Evolutionary conservation across 1,140 invertebrate genomes (phyloP).

Genomic region (Drosophila pseudoobscura): DNA sequence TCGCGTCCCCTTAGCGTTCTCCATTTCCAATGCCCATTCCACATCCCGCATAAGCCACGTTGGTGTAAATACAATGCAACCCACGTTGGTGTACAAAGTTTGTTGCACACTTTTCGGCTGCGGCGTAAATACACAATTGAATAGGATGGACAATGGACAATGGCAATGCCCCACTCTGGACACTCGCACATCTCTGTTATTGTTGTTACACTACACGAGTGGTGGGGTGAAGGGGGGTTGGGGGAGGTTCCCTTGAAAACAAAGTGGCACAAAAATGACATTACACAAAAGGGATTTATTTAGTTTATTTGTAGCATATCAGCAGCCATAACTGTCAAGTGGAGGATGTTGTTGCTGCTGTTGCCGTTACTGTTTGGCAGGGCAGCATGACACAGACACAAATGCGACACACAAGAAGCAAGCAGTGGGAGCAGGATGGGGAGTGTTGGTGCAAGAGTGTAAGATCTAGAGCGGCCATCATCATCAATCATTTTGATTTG

Average conservation of each 20-base stretch:
- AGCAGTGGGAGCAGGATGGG: not conserved
- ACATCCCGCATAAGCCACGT: not conserved
- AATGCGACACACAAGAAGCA: slow-evolving; percentile 9
- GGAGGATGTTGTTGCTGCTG: slow-evolving; percentile 49
- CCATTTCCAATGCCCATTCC: too few species aligned
- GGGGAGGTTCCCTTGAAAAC: slow-evolving; percentile 14
- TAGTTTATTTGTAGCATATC: slow-evolving; percentile 80
- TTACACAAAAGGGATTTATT: slow-evolving; percentile 76
- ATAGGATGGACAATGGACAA: slow-evolving; percentile 32
- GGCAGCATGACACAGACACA: slow-evolving; percentile 34
- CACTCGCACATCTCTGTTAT: not conserved
- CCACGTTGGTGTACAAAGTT: not conserved
- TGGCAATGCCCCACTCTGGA: slow-evolving; percentile 1
- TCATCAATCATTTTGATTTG: slow-evolving; percentile 81
- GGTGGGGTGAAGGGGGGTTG: not conserved
- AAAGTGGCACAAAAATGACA: slow-evolving; percentile 67
- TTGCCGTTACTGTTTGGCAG: not conserved
- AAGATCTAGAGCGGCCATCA: slow-evolving; percentile 69
- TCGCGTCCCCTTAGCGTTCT: too few species aligned
- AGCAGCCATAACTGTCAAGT: slow-evolving; percentile 79
- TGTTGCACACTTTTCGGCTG: slow-evolving; percentile 39
- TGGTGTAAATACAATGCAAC: not conserved
- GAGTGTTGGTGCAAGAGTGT: not conserved
- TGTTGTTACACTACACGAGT: not conserved
- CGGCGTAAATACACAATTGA: slow-evolving; percentile 54